Evolutionary conservation across 2,113 vertebrate species (phyloP).

Genomic region (Syrmaticus mikado): DNA sequence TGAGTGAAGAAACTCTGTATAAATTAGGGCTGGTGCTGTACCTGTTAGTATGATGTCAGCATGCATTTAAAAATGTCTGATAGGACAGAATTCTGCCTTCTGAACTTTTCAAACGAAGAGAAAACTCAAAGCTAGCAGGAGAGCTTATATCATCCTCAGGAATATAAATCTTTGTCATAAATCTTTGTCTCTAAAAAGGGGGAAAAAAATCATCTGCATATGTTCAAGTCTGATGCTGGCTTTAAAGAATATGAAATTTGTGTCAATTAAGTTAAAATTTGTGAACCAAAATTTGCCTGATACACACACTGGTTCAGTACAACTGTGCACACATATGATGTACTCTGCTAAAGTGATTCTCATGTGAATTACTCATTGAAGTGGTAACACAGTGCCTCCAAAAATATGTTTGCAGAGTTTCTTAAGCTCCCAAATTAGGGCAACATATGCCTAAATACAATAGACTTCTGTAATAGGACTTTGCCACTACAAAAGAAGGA

Average conservation of each 20-base stretch:
- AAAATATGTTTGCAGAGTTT: neutral
- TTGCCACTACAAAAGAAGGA: neutral
- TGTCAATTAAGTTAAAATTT: neutral
- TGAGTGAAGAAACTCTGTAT: slow-evolving; percentile 38
- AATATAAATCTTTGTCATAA: neutral
- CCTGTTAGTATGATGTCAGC: slow-evolving; percentile 8
- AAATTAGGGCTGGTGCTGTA: slow-evolving; percentile 47
- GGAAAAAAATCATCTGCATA: neutral
- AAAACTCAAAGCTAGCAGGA: neutral
- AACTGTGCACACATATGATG: neutral
- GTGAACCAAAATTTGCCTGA: neutral
- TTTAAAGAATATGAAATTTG: neutral
- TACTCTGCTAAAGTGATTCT: neutral
- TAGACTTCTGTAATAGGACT: neutral
- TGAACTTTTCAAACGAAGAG: neutral
- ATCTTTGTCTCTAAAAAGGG: neutral
- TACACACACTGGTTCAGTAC: neutral
- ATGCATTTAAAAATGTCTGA: neutral
- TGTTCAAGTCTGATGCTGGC: neutral
- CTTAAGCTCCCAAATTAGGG: neutral
- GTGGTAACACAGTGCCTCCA: neutral
- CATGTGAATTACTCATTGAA: neutral
- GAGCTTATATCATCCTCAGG: neutral
- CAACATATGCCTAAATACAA: neutral
- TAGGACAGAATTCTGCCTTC: neutral